These are phyloP conservation scores for Saxicola maurus DNA, from an alignment of 2,797 vertebrate genomes.

Conservation along the genomic window DNA sequence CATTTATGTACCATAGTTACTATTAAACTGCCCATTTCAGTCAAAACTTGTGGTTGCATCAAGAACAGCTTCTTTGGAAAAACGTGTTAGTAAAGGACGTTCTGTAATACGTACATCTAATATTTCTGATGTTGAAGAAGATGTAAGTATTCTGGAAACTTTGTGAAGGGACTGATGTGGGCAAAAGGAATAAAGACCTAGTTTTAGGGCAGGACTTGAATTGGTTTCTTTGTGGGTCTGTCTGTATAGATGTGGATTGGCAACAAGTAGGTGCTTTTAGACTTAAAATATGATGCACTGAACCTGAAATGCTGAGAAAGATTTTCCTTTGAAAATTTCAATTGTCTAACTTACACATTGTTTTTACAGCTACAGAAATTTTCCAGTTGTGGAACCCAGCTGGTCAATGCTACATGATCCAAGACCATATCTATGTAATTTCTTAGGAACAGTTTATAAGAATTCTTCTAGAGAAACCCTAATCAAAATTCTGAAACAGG, in stretches of 20 bases:
- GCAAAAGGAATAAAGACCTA: neutral
- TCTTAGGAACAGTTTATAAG: conserved; percentile 92
- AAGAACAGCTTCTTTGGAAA: neutral
- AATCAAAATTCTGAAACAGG: conserved; percentile 82
- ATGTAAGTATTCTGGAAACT: neutral
- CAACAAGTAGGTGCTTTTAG: neutral
- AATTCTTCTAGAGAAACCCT: conserved; percentile 92
- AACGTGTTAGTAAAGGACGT: neutral
- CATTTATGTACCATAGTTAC: neutral
- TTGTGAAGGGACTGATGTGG: neutral
- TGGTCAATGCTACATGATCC: conserved; percentile 85
- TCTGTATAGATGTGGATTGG: neutral
- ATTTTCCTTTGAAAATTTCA: neutral
- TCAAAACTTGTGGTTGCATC: neutral
- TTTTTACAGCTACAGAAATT: conserved; percentile 87
- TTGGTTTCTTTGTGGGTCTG: neutral
- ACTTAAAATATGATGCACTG: neutral
- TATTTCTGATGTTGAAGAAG: neutral
- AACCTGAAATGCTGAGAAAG: neutral
- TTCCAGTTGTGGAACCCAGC: conserved; percentile 86
- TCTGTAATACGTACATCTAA: neutral
- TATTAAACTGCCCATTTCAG: neutral
- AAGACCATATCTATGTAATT: conserved; percentile 91
- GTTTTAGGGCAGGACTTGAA: neutral
- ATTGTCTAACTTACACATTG: neutral